Evolutionary conservation across 2,888 invertebrate genomes (phyloP), one percentile per base, ranked within the genome.

Genomic region (Sericinus montela): DNA sequence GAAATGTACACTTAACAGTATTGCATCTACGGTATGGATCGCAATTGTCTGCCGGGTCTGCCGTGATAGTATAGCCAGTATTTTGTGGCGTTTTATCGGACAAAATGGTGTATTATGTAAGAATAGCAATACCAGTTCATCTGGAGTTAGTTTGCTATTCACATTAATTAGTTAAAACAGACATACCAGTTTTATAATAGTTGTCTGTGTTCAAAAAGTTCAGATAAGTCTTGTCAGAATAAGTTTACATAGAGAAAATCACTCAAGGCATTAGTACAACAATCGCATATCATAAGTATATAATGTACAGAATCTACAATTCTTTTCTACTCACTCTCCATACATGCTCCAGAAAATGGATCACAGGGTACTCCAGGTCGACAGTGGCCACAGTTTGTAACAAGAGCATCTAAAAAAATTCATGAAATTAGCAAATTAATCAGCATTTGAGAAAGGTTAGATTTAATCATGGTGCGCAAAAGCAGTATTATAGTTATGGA

Each of bases 301-400:
- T 37, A 23, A 30, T 37, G 23, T 32, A n/a, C 45, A 36, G 29
- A 52, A 8, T 13, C n/a, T 40, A 15, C 2, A 47, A 46, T 23
- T 28, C 7, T 28, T 25, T 32, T 13, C 40, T 60, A 86, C 92
- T 91, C 92, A 96, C 96, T 95, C 92, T 94, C 93, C 72, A 94
- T 92, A 80, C 96, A 96, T 57, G 94, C 94, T 19, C 95, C 95
- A 3, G 95, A 95, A 47, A 92, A 90, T 15, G 93, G 93, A 75
- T 96, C 94, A 67, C 96, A 96, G 28, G 91, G 90, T 40, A 93
- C 91, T 55, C 95, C 96, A 29, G 93, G 92, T 48, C 94, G 93
- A 71, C 96, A 96, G 63, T 95, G 94, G 56, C 91, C 92, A 71
- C 94, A 94, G 59, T 92, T 93, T 7, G 76, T 67, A 23, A 71